Base-by-base conservation (phyloP, 2,797 vertebrate species). In the Characodon lateralis region DNA sequence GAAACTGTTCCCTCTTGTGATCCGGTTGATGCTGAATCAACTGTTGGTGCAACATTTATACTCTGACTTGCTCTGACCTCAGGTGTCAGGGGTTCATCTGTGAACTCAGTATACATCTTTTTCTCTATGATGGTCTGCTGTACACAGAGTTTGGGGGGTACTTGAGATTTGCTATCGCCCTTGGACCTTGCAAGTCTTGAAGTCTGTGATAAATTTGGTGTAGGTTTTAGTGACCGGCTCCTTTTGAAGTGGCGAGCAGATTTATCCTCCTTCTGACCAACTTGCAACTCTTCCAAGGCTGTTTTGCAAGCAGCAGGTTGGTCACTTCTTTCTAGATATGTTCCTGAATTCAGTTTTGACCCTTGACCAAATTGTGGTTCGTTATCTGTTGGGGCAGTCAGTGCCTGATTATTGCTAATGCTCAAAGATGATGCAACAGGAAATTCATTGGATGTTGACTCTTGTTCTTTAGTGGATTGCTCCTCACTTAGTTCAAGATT, bases 141-240 rank as follows among this genome's bases (percentile, higher is more conserved):
- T 13, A 82, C 55, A 48, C 86, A 85, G 5, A 80, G 78, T 77
- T 88, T 81, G 66, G 69, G 80, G 69, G 83, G 82, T 31, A 73
- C 77, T 85, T 83, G 79, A 61, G 78, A 78, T 8, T 89, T 71
- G 31, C 26, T 41, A 46, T 8, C 2, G 2, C 10, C 51, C 74
- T 81, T 87, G 18, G 50, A 80, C 28, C 7, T 80, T 2, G 12
- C 53, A 63, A 39, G 28, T 84, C 87, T 91, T 43, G 80, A 77
- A 59, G 10, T 77, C 18, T 73, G 82, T 35, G 39, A 7, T 4
- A 90, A 13, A 20, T 82, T 85, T 28, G 88, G 84, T 88, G 87
- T 89, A 13, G 87, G 86, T 83, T 89, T 88, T 14, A 55, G 68
- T 10, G 76, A 82, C 65, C 55, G 53, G 31, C 71, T 39, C 35